Evolutionary conservation across 2,888 invertebrate genomes (phyloP).

Genomic region (Drosophila picticornis): DNA sequence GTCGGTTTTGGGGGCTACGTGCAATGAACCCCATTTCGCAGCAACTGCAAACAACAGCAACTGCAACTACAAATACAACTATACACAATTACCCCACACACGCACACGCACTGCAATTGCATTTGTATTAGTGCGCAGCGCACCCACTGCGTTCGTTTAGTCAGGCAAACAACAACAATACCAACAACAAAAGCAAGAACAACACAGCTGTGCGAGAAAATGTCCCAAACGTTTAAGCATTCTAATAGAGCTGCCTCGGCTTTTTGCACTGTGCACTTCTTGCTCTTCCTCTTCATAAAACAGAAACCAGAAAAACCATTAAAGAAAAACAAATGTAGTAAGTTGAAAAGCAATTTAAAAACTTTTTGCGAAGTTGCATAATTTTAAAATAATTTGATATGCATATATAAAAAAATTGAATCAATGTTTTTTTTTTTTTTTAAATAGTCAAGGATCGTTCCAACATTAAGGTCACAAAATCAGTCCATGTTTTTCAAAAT

Average conservation of each 20-base stretch:
- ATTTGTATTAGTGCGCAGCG: constrained; percentile 32
- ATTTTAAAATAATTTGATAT: background rate
- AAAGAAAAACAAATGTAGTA: background rate
- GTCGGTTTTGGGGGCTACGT: constrained; percentile 67
- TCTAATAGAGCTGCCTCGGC: constrained; percentile 50
- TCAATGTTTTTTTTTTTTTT: background rate
- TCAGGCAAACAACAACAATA: constrained; percentile 18
- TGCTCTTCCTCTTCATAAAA: background rate
- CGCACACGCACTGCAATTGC: constrained; percentile 15
- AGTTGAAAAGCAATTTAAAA: background rate
- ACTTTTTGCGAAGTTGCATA: background rate
- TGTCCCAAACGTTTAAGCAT: constrained; percentile 53
- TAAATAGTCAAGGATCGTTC: background rate
- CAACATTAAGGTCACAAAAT: background rate
- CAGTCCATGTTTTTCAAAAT: background rate
- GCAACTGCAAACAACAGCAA: constrained; percentile 29
- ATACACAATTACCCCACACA: constrained; percentile 51
- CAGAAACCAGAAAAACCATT: background rate
- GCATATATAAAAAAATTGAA: too few species aligned
- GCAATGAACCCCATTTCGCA: constrained; percentile 73
- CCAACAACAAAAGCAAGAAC: constrained; percentile 5
- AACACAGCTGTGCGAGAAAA: constrained; percentile 44
- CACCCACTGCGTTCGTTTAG: constrained; percentile 51
- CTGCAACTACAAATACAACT: constrained; percentile 44
- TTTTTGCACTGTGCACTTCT: constrained; percentile 46